A percentile compares a stretch with the other conserved stretches of the same genome.
phyloP scores from a whole-genome alignment of 2,797 vertebrate species.

The Thalassophryne amazonica region DNA sequence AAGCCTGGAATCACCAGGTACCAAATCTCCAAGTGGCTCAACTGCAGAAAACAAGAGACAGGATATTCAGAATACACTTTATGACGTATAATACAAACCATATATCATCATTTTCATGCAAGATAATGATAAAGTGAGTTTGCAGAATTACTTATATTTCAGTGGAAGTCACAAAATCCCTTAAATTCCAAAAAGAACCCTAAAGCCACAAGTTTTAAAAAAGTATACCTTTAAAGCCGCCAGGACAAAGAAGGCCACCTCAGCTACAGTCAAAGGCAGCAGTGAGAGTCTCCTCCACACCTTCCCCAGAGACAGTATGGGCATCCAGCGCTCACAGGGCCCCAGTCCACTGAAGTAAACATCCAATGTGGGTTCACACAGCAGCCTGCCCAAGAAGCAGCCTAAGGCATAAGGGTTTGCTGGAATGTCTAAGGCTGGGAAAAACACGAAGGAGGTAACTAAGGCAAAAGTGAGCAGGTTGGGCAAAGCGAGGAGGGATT shows the following conservation, averaged over 20 bases:
- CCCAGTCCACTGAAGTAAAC: conserved; percentile 93
- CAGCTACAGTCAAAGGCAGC: conserved; percentile 82
- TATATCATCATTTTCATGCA: neutral
- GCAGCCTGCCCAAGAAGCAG: conserved; percentile 90
- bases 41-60: conserved; percentile 33
- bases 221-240: conserved; percentile 68
- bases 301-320: conserved; percentile 86
- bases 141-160: too few relatives aligned
- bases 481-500: conserved; percentile 89
- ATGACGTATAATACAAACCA: neutral
- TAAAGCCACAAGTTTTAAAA: neutral
- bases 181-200: too few relatives aligned
- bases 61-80: neutral
- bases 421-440: conserved; percentile 82
- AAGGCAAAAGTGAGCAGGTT: conserved; percentile 87
- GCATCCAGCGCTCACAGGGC: conserved; percentile 91
- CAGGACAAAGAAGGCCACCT: conserved; percentile 71
- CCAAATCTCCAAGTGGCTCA: conserved; percentile 87
- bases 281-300: conserved; percentile 89
- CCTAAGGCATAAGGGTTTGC: conserved; percentile 90
- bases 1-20: conserved; percentile 98
- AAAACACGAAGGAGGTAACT: conserved; percentile 85
- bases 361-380: conserved; percentile 92
- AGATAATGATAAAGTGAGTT: too few relatives aligned
- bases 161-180: too few relatives aligned